phyloP scores from a whole-genome alignment of 2,797 vertebrate genomes.

The Acanthiza pusilla region DNA sequence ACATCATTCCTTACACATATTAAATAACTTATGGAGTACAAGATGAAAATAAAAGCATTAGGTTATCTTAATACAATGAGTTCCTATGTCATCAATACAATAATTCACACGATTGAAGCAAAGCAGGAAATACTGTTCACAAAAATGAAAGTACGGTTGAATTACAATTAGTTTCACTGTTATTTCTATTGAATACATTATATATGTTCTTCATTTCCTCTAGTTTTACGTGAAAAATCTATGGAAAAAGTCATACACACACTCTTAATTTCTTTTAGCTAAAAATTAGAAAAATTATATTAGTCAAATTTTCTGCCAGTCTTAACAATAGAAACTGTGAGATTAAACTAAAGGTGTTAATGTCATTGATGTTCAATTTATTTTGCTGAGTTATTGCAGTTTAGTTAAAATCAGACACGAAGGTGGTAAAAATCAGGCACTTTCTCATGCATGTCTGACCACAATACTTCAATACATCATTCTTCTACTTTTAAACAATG shows the following conservation, averaged over 20 bases:
- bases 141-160: not conserved
- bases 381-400: not conserved
- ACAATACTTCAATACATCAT: not conserved
- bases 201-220: not conserved
- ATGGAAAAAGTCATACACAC: not conserved
- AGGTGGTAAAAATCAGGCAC: slow-evolving; percentile 1
- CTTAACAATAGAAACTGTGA: not conserved
- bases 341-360: not conserved
- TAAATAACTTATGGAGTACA: not conserved
- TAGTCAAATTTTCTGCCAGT: not conserved
- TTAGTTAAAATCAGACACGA: slow-evolving; percentile 1
- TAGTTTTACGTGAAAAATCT: not conserved
- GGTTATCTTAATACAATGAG: not conserved
- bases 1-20: not conserved
- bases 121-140: not conserved
- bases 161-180: not conserved
- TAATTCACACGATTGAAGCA: not conserved
- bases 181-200: not conserved
- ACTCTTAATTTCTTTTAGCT: not conserved
- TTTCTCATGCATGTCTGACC: not conserved
- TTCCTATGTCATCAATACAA: not conserved
- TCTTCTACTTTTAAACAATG: slow-evolving; percentile 13
- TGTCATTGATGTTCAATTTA: not conserved
- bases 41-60: not conserved
- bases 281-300: not conserved